These are phyloP conservation scores for Shargacucullia verbasci DNA, from an alignment of 2,888 invertebrate genomes.

Conservation along the genomic window DNA sequence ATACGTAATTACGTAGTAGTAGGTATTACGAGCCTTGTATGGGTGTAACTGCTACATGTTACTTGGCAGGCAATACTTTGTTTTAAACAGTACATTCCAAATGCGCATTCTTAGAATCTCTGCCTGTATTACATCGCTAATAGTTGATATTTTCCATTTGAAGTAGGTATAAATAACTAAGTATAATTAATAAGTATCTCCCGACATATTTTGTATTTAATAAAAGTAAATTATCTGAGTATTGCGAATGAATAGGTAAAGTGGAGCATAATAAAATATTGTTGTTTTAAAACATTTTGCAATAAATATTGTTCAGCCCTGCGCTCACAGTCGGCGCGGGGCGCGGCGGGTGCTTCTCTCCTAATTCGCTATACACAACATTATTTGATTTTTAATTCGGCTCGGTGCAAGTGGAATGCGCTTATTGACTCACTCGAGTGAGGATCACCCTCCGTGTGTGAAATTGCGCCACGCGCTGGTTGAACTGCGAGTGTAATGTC, in stretches of 20 bases:
- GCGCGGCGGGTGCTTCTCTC: conserved; percentile 29
- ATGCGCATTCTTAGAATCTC: conserved; percentile 18
- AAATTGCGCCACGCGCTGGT: conserved; percentile 15
- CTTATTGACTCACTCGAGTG: conserved; percentile 78
- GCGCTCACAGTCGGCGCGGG: background rate
- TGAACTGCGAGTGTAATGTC: conserved; percentile 16
- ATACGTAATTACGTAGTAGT: conserved; percentile 7
- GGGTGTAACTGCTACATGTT: conserved; percentile 6
- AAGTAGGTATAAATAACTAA: conserved; percentile 11
- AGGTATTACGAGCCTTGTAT: conserved; percentile 12
- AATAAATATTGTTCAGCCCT: conserved; percentile 40
- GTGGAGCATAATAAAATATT: too few relatives aligned
- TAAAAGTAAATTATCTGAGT: conserved; percentile 9
- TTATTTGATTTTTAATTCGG: conserved; percentile 88
- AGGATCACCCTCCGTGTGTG: conserved; percentile 28
- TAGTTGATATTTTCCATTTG: conserved; percentile 28
- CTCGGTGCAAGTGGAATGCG: conserved; percentile 79
- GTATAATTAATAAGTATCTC: background rate
- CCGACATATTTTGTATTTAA: conserved; percentile 5
- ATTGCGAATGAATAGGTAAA: background rate
- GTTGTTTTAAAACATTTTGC: background rate
- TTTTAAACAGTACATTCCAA: conserved; percentile 31
- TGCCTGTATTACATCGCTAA: conserved; percentile 27
- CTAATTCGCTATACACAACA: conserved; percentile 82
- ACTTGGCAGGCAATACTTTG: conserved; percentile 15